Base-by-base conservation (phyloP, 1,140 invertebrate genomes). In the Aphelinus atriplicis region DNA sequence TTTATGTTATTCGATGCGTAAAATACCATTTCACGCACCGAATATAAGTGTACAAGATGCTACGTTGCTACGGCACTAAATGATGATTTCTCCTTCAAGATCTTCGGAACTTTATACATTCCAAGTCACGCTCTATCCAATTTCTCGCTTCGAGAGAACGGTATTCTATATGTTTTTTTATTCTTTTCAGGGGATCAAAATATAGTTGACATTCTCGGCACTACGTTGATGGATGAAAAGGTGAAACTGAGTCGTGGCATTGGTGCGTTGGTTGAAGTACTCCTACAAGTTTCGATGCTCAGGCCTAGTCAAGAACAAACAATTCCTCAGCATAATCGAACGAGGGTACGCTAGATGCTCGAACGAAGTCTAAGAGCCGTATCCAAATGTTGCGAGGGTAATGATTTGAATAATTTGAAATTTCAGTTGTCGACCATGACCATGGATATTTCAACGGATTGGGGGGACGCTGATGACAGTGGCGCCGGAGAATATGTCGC, bases 401-500 rank as follows among this genome's bases (percentile, higher is more conserved):
- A 53, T 6, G 4, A 53, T 9, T 4, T 6, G 51, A 53, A 9
- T 6, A 4, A 60, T 60, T 65, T 65, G 6, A 51, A 53, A 51
- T 74, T 78, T 42, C 53, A 88, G 86, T 74, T 88, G 50, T 85
- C 85, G 26, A 83, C 81, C 4, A 83, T 87, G 80, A 81, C 81
- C 10, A 79, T 87, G 61, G 89, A 90, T 10, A 81, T 86, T 70
- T 86, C 88, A 51, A 86, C 88, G 2, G 90, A 90, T 81, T 86
- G 81, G 71, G 81, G 80, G 64, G 82, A 82, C 1, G 84, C 76
- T 2, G 90, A 91, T 66, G 89, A 89, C 63, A 90, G 89, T 71
- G 89, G 87, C 61, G 82, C 82, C 7, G 87, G 86, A 3, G 85
- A 88, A 70, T 88, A 90, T 57, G 79, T 89, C 3, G 89, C 89